phyloP scores from a whole-genome alignment of 2,888 invertebrate genomes.

The Idaea biselata region DNA sequence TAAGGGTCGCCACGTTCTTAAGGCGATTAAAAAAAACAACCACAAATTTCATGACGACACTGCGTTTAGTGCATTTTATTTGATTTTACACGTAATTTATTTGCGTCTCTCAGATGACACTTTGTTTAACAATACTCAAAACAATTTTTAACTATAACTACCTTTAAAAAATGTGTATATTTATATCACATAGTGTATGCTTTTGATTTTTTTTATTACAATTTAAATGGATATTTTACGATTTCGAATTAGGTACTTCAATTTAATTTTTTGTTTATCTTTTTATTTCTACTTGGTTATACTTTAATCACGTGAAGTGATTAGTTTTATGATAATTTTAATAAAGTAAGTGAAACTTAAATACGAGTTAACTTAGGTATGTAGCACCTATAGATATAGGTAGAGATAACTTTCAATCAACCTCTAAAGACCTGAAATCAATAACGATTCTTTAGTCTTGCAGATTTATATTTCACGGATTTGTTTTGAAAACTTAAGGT shows the following conservation, averaged over 20 bases:
- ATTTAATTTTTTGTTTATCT: constrained; percentile 9
- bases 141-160: constrained; percentile 58
- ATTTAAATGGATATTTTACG: constrained; percentile 31
- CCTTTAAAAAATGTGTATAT: constrained; percentile 75
- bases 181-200: constrained; percentile 72
- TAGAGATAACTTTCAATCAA: background rate
- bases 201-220: constrained; percentile 39
- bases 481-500: too few relatives aligned
- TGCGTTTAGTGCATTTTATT: constrained; percentile 70
- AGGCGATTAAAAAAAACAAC: constrained; percentile 51
- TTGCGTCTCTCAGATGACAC: constrained; percentile 49
- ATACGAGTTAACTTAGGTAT: background rate
- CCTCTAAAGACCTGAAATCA: background rate
- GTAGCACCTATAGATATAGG: background rate
- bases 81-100: constrained; percentile 35
- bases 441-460: too few relatives aligned
- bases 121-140: constrained; percentile 65
- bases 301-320: background rate
- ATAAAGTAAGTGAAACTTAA: background rate
- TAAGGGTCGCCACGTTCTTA: too few relatives aligned
- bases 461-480: too few relatives aligned
- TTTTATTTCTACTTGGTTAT: background rate
- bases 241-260: constrained; percentile 15
- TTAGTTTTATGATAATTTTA: background rate
- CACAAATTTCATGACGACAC: constrained; percentile 56